Evolutionary conservation across 2,113 vertebrate genomes (phyloP).

Genomic region (Leiothrix lutea): DNA sequence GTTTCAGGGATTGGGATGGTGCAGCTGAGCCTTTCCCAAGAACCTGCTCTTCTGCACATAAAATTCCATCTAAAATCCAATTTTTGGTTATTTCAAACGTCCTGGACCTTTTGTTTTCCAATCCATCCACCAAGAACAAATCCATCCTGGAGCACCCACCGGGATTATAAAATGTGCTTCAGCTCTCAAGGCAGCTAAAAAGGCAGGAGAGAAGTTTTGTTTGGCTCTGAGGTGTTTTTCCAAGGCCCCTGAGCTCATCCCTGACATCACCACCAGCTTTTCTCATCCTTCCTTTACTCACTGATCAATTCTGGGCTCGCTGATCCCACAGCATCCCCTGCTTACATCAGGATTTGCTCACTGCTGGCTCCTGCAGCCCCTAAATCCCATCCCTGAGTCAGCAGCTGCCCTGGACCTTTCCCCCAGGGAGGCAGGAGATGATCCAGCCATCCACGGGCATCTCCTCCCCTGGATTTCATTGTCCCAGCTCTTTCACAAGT

Average conservation of each 20-base stretch:
- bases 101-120: not conserved
- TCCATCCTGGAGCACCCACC: not conserved
- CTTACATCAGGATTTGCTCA: not conserved
- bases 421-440: not conserved
- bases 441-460: not conserved
- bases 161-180: rapidly evolving
- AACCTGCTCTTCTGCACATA: not conserved
- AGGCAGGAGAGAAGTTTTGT: not conserved
- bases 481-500: too few relatives aligned
- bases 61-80: not conserved
- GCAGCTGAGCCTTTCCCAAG: not conserved
- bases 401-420: not conserved
- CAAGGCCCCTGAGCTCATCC: not conserved
- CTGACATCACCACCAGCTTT: not conserved
- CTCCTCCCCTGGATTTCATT: too few relatives aligned
- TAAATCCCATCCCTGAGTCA: not conserved
- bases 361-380: not conserved
- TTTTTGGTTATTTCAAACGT: not conserved
- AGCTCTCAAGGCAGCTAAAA: not conserved
- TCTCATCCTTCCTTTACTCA: not conserved
- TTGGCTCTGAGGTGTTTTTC: not conserved
- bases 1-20: not conserved
- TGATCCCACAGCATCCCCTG: not conserved
- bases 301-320: not conserved
- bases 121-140: not conserved